These are phyloP conservation scores for Diadema setosum DNA, from an alignment of 35 echinoderm and acorn worm genomes.

Conservation along the genomic window DNA sequence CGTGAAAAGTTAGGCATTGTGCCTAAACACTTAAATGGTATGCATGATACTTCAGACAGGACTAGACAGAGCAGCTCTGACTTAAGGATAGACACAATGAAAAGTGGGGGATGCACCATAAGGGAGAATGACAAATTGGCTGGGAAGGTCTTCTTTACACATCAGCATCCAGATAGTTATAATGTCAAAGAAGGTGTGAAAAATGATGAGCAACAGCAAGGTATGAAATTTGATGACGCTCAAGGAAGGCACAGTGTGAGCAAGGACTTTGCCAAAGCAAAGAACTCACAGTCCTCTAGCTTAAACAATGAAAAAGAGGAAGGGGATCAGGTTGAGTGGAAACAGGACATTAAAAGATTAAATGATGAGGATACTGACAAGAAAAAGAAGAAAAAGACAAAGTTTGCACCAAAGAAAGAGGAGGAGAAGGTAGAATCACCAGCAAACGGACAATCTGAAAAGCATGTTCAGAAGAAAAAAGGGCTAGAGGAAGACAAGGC, in stretches of 20 bases:
- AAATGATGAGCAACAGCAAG: no score
- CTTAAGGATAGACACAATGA: not conserved
- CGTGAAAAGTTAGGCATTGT: not conserved
- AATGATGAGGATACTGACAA: not conserved
- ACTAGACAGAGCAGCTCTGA: not conserved
- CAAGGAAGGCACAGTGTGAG: conserved; percentile 11
- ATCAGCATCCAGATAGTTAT: not conserved
- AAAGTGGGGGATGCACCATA: not conserved
- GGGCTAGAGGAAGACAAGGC: not conserved
- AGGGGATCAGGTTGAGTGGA: not conserved
- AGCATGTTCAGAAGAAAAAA: not conserved
- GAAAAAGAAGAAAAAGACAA: conserved; percentile 34
- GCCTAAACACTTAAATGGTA: not conserved
- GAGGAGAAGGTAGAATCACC: not conserved
- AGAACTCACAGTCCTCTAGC: not conserved
- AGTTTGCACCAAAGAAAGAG: conserved; percentile 37
- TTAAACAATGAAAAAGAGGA: not conserved
- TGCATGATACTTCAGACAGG: not conserved
- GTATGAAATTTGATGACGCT: not conserved
- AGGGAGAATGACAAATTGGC: not conserved
- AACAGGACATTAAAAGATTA: conserved; percentile 2
- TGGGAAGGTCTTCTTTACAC: not conserved
- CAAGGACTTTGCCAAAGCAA: not conserved
- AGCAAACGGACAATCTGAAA: not conserved
- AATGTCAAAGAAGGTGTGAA: no score